These are phyloP conservation scores for Sciaenops ocellatus DNA, from an alignment of 2,797 vertebrate genomes.

Conservation along the genomic window DNA sequence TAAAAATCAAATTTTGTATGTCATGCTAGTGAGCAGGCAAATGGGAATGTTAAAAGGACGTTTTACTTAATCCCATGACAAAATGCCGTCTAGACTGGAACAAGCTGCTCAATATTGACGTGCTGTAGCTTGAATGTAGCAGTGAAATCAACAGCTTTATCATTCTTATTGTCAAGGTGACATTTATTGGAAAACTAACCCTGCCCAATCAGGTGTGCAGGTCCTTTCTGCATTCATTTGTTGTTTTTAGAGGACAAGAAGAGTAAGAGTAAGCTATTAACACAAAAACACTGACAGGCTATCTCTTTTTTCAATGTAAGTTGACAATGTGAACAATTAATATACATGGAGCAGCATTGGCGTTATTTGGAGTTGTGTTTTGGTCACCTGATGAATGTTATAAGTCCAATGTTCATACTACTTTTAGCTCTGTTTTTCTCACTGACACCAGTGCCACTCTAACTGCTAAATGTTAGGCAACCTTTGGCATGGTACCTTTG, in stretches of 20 bases:
- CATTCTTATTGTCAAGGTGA: background rate
- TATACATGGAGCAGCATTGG: background rate
- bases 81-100: conserved; percentile 56
- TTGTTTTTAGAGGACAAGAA: background rate
- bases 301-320: too few species aligned
- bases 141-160: background rate
- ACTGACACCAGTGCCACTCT: too few species aligned
- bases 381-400: background rate
- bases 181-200: background rate
- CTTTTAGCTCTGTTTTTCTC: background rate
- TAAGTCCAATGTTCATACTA: background rate
- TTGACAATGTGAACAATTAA: background rate
- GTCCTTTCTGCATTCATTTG: background rate
- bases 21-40: conserved; percentile 24
- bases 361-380: background rate
- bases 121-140: background rate
- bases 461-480: background rate
- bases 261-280: background rate
- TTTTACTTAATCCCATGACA: conserved; percentile 42
- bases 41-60: conserved; percentile 23
- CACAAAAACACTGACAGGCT: background rate
- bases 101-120: background rate
- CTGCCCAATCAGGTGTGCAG: background rate
- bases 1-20: conserved; percentile 24
- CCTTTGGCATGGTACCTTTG: background rate